Evolutionary conservation across 2,797 vertebrate genomes (phyloP), one percentile per base, ranked within the genome.

Genomic region (Gila robusta): DNA sequence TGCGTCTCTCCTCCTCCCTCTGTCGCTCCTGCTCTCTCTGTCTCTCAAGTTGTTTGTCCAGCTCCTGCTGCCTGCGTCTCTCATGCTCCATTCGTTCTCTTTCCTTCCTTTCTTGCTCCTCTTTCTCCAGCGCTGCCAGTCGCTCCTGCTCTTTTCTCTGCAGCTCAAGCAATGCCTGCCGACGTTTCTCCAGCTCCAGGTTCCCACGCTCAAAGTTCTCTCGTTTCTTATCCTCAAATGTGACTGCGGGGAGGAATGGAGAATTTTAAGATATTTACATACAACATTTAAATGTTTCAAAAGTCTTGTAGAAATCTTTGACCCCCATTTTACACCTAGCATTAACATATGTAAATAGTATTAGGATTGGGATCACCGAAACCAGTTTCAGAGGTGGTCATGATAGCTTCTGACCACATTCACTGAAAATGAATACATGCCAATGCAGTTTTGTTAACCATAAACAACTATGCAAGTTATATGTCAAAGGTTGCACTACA

Each of bases 171-270:
- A 99, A 96, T 0, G 98, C 98, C 89, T 98, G 98, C 0, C 98
- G 91, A 2, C 98, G 94, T 89, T 99, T 99, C 93, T 99, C 98
- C 92, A 99, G 91, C 89, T 99, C 98, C 93, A 99, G 95, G 91
- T 97, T 99, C 44, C 98, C 98, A 3, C 98, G 96, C 90, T 99
- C 98, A 74, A 99, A 99, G 92, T 99, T 99, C 91, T 99, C 98
- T 41, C 98, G 94, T 90, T 99, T 99, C 92, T 99, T 99, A 90
- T 99, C 98, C 92, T 99, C 98, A 81, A 99, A 99, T 0, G 98
- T 98, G 86, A 99, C 98, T 99, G 90, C 0, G 81, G 1, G 6
- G 73, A 6, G 80, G 32, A 35, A 62, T 32, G 0, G 14, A 72
- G 32, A 6, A 16, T 28, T 59, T 78, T 56, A 73, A 67, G 56